These are phyloP conservation scores for Pseudoatta argentina DNA, from an alignment of 1,140 invertebrate species.

Conservation along the genomic window DNA sequence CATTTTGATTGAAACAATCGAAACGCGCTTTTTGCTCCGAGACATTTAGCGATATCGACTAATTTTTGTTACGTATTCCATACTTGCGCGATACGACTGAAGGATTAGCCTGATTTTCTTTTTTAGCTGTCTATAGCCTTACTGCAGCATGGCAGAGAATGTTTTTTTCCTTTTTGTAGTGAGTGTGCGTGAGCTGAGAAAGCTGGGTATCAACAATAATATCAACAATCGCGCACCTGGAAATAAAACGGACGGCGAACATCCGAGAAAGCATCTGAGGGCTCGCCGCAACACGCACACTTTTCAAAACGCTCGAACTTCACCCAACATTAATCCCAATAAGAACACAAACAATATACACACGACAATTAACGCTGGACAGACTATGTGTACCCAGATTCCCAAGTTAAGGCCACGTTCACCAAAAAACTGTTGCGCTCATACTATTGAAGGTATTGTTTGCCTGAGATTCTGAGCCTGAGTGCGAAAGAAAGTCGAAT, in stretches of 20 bases:
- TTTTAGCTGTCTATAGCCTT: slow-evolving; percentile 74
- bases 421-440: slow-evolving; percentile 82
- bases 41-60: neutral
- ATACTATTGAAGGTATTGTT: slow-evolving; percentile 83
- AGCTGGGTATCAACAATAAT: slow-evolving; percentile 81
- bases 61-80: neutral
- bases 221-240: slow-evolving; percentile 74
- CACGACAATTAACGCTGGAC: slow-evolving; percentile 78
- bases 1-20: slow-evolving; percentile 37
- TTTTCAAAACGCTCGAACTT: slow-evolving; percentile 79
- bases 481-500: slow-evolving; percentile 54
- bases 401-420: slow-evolving; percentile 82
- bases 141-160: slow-evolving; percentile 85
- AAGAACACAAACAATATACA: slow-evolving; percentile 81
- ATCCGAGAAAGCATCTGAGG: slow-evolving; percentile 82
- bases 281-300: slow-evolving; percentile 79
- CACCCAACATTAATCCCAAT: slow-evolving; percentile 77
- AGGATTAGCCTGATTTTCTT: slow-evolving; percentile 47
- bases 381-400: slow-evolving; percentile 81
- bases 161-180: slow-evolving; percentile 86
- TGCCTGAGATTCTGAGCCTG: slow-evolving; percentile 72
- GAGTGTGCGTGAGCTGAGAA: slow-evolving; percentile 86
- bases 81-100: neutral
- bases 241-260: slow-evolving; percentile 78
- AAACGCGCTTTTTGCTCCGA: slow-evolving; percentile 22